A percentile compares a stretch with the other conserved stretches of the same genome.
Conservation (phyloP, 2,113 vertebrate genomes). For the rat (Rattus norvegicus) region GRCr8 NC_086035.1:18575501-18576000, state of each 20-base stretch:
- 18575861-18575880: not conserved
- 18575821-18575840: not conserved
- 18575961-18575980: not conserved
- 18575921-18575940: not conserved
- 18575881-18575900: not conserved
- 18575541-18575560: not conserved
- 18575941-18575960: not conserved
- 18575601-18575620: too few species aligned
- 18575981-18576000: not conserved
- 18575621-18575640: too few species aligned
- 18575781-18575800: not conserved
- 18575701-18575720: not conserved
- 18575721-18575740: not conserved
- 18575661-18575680: not conserved
- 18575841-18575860: not conserved
- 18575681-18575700: not conserved
- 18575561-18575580: rapidly evolving
- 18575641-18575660: not conserved
- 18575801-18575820: not conserved
- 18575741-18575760: not conserved
- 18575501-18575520: not conserved
- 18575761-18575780: not conserved
- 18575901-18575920: not conserved
- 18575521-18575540: not conserved
- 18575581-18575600: not conserved